phyloP scores from a whole-genome alignment of 2,113 vertebrate genomes.

The Pholis gunnellus region DNA sequence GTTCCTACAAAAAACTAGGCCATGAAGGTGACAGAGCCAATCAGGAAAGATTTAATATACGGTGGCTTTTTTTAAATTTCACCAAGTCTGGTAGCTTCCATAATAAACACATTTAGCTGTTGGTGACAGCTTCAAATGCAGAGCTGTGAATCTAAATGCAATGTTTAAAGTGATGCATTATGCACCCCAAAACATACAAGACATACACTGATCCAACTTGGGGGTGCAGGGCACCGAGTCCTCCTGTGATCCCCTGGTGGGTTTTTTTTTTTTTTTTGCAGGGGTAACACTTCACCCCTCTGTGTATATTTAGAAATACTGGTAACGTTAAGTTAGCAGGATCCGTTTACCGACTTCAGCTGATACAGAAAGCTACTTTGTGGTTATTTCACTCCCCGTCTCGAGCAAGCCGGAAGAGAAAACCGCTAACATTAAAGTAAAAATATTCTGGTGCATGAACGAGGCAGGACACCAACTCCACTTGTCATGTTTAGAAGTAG shows the following conservation, averaged over 20 bases:
- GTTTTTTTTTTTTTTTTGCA: neutral
- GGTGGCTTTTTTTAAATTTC: no score
- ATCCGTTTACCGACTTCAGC: slow-evolving; percentile 60
- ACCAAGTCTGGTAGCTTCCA: neutral
- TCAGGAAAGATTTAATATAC: no score
- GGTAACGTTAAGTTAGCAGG: slow-evolving; percentile 34
- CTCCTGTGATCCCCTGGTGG: no score
- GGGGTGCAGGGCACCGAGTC: neutral
- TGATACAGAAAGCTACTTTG: slow-evolving; percentile 1
- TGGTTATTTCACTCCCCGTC: neutral
- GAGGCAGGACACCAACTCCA: no score
- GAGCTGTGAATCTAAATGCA: neutral
- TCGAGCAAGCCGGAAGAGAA: neutral
- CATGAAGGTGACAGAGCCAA: neutral
- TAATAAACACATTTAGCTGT: neutral
- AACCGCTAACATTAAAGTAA: neutral
- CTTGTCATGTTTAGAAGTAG: no score
- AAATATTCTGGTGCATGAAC: neutral
- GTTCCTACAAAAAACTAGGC: neutral
- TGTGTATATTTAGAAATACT: slow-evolving; percentile 62
- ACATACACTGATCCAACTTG: no score
- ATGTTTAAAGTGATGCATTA: neutral
- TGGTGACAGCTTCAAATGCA: no score
- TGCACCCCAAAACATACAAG: neutral
- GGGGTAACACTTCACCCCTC: neutral